phyloP scores from a whole-genome alignment of 1,140 invertebrate species.

The Drosophila pruinosa region DNA sequence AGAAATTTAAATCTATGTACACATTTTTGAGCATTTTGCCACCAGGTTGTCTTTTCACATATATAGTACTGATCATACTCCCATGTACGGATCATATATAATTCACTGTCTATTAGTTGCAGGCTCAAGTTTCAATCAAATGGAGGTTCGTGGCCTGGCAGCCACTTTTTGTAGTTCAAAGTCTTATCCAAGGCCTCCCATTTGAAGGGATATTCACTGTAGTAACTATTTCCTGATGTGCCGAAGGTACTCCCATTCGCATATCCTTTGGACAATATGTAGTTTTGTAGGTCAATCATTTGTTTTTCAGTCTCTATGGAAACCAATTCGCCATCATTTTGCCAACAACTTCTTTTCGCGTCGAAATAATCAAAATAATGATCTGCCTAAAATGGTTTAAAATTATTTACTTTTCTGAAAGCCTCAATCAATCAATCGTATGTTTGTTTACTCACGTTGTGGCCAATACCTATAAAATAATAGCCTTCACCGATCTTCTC shows the following conservation, averaged over 20 bases:
- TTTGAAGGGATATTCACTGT: neutral
- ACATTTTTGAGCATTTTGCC: neutral
- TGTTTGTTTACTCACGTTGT: neutral
- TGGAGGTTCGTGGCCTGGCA: neutral
- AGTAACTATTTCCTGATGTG: constrained; percentile 47
- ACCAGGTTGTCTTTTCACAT: constrained; percentile 22
- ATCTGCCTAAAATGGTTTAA: neutral
- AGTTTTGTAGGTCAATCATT: constrained; percentile 14
- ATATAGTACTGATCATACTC: constrained; percentile 45
- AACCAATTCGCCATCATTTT: constrained; percentile 11
- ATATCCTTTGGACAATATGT: constrained; percentile 18
- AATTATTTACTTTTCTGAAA: too few relatives aligned
- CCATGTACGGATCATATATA: constrained; percentile 39
- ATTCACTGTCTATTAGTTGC: constrained; percentile 3
- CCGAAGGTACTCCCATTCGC: constrained; percentile 45
- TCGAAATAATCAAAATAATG: constrained; percentile 39
- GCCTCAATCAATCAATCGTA: too few relatives aligned
- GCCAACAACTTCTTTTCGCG: constrained; percentile 28
- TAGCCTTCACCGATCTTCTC: neutral
- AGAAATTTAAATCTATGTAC: neutral
- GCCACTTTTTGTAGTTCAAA: constrained; percentile 37
- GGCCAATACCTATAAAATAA: neutral
- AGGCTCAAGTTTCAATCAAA: constrained; percentile 25
- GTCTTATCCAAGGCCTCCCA: constrained; percentile 13
- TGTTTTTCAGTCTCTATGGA: constrained; percentile 13